Evolutionary conservation across 53 echinoderm and acorn worm species (phyloP).

Genomic region (Patiria pectinifera): DNA sequence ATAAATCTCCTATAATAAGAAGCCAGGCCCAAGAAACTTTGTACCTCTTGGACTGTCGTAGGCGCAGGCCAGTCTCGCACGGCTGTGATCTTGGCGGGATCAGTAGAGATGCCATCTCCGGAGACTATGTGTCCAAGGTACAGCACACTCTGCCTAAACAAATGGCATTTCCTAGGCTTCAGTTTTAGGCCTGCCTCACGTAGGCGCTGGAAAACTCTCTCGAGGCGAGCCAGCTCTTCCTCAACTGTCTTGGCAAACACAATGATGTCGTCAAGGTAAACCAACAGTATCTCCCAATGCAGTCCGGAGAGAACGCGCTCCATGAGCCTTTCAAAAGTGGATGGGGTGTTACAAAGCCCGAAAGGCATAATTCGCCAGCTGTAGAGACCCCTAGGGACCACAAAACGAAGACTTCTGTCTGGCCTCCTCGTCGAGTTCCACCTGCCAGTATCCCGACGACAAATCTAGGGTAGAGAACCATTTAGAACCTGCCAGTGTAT

Average conservation of each 20-base stretch:
- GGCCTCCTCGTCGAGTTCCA: conserved; percentile 32
- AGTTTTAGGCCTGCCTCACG: neutral
- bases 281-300: too few relatives aligned
- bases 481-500: conserved; percentile 28
- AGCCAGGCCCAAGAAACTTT: neutral
- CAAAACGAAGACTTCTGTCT: conserved; percentile 47
- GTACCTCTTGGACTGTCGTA: neutral
- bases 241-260: too few relatives aligned
- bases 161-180: neutral
- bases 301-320: too few relatives aligned
- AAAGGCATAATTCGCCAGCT: too few relatives aligned
- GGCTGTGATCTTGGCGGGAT: neutral
- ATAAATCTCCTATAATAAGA: neutral
- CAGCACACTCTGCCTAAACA: neutral
- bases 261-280: too few relatives aligned
- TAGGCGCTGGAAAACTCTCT: neutral
- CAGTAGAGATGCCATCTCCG: neutral
- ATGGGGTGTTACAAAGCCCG: too few relatives aligned
- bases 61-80: neutral
- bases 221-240: neutral
- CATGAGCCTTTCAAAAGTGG: too few relatives aligned
- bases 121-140: neutral
- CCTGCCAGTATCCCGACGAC: conserved; percentile 54
- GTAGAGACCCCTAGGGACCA: neutral
- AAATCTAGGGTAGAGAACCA: conserved; percentile 53